A percentile compares a stretch with the other conserved stretches of the same genome.
Conservation (phyloP, 1,140 invertebrate species). For the Calliopsis andreniformis region DNA sequence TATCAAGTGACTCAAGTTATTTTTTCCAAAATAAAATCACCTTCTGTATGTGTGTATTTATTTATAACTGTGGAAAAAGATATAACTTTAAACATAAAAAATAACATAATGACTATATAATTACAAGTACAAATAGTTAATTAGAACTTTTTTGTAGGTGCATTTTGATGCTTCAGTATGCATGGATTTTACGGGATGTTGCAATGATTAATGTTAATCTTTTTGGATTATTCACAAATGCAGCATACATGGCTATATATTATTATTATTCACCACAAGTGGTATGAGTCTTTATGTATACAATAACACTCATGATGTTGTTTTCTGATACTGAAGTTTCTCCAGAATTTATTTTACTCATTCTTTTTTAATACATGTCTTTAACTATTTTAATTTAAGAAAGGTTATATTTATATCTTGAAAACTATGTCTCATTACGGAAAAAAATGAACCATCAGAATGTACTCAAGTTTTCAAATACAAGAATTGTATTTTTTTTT, state of each 20-base stretch:
- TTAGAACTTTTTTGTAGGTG: conserved; percentile 81
- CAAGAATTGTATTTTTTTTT: neutral
- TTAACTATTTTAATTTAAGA: neutral
- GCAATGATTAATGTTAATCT: conserved; percentile 89
- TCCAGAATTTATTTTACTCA: neutral
- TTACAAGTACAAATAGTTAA: neutral
- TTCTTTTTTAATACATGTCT: neutral
- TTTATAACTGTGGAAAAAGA: neutral
- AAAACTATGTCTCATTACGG: no score
- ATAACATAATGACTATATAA: neutral
- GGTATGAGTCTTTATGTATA: conserved; percentile 70
- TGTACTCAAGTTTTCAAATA: no score
- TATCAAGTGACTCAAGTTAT: no score
- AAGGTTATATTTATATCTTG: neutral
- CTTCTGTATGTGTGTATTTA: neutral
- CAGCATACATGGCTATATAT: conserved; percentile 85
- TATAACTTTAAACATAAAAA: neutral
- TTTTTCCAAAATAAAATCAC: no score
- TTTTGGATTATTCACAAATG: conserved; percentile 85
- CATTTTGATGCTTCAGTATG: conserved; percentile 87
- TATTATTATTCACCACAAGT: conserved; percentile 84
- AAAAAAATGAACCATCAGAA: no score
- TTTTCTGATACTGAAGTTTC: neutral
- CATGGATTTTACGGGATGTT: conserved; percentile 85
- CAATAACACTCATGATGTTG: neutral